These are phyloP conservation scores for Phocoena phocoena DNA, from an alignment of 2,113 vertebrate species.

Conservation along the genomic window DNA sequence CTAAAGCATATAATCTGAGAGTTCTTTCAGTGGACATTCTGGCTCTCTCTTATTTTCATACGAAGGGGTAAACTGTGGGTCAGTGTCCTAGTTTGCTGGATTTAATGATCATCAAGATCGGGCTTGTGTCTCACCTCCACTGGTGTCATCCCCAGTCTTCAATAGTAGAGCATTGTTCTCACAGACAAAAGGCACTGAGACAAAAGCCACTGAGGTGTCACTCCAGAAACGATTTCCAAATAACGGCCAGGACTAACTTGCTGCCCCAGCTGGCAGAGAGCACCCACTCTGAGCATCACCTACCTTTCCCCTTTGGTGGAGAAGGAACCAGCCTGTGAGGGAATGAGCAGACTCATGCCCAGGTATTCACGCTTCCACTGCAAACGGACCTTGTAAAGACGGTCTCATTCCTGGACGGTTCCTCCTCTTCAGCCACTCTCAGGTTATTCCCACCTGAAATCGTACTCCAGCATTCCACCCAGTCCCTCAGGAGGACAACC, in stretches of 20 bases:
- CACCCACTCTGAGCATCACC: not conserved
- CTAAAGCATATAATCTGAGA: not conserved
- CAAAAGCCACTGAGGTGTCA: not conserved
- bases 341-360: not conserved
- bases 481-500: not conserved
- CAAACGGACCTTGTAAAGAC: not conserved
- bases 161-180: not conserved
- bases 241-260: not conserved
- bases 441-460: not conserved
- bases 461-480: not conserved
- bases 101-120: not conserved
- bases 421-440: not conserved
- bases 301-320: not conserved
- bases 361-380: not conserved
- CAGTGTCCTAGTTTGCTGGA: not conserved
- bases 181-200: not conserved
- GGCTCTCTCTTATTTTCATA: not conserved
- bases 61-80: not conserved
- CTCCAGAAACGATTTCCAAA: not conserved
- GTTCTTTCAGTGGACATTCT: not conserved
- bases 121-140: not conserved
- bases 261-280: not conserved
- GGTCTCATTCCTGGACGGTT: rapidly evolving
- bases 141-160: not conserved
- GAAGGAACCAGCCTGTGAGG: not conserved